Percentiles rank a stretch among this genome's conserved stretches.
phyloP scores from a whole-genome alignment of 1,140 invertebrate species.

The Megalonaias nervosa region DNA sequence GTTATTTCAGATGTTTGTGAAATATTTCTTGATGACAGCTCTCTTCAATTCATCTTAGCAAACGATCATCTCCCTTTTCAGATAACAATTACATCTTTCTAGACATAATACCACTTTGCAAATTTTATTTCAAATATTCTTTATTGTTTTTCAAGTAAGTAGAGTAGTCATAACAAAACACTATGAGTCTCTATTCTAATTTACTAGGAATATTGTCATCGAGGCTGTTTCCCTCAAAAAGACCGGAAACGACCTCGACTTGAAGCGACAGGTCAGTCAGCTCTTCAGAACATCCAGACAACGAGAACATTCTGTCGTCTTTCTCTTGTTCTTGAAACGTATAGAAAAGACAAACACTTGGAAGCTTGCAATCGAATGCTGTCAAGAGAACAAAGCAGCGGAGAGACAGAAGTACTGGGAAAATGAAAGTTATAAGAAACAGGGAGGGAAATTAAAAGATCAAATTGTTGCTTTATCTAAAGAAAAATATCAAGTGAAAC shows the following conservation, averaged over 20 bases:
- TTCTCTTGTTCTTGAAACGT: conserved; percentile 12
- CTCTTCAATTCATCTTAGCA: no score
- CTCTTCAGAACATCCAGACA: conserved; percentile 20
- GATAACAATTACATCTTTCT: no score
- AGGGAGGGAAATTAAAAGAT: not conserved
- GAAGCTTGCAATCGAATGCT: conserved; percentile 8
- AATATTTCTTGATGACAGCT: no score
- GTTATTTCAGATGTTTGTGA: no score
- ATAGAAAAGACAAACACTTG: conserved; percentile 21
- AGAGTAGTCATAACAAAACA: no score
- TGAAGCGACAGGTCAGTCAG: conserved; percentile 10
- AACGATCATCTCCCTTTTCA: no score
- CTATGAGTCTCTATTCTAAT: not conserved
- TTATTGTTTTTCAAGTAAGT: no score
- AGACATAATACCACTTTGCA: no score
- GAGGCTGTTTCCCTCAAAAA: not conserved
- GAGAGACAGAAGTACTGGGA: not conserved
- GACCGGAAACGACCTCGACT: not conserved
- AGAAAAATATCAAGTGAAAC: conserved; percentile 11
- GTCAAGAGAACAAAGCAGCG: conserved; percentile 6
- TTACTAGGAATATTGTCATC: not conserved
- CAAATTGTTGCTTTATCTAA: conserved; percentile 4
- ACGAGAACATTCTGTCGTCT: conserved; percentile 9
- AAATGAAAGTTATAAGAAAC: conserved; percentile 15
- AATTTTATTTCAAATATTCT: no score